Evolutionary conservation across 2,888 invertebrate genomes (phyloP).

Genomic region (Lasioglossum villosulum): DNA sequence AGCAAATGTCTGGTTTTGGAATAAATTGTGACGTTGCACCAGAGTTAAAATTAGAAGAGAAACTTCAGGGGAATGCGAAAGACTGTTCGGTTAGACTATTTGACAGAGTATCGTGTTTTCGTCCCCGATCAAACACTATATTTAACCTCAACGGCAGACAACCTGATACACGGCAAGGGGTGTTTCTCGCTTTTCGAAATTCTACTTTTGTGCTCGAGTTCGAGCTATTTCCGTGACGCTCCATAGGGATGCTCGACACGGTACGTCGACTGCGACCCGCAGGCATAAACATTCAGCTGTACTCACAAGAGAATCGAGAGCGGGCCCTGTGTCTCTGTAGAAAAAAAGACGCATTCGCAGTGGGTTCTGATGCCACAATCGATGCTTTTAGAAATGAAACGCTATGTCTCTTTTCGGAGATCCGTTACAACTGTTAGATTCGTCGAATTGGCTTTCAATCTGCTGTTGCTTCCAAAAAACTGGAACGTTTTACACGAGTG

Average conservation of each 20-base stretch:
- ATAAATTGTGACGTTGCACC: no score
- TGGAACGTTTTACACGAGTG: background rate
- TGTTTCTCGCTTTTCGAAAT: slow-evolving; percentile 26
- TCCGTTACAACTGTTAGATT: background rate
- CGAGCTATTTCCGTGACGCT: slow-evolving; percentile 16
- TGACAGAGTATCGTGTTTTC: background rate
- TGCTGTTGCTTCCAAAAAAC: background rate
- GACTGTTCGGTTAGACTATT: background rate
- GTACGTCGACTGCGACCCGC: slow-evolving; percentile 53
- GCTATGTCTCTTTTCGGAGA: background rate
- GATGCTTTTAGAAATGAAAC: background rate
- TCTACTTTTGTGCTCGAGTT: slow-evolving; percentile 30
- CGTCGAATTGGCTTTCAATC: no score
- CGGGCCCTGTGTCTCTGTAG: slow-evolving; percentile 26
- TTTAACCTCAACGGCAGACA: slow-evolving; percentile 5
- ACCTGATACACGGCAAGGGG: slow-evolving; percentile 9
- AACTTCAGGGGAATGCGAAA: background rate
- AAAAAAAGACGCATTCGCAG: slow-evolving; percentile 8
- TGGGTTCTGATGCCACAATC: slow-evolving; percentile 6
- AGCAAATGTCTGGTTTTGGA: no score
- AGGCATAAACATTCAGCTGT: slow-evolving; percentile 63
- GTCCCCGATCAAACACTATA: background rate
- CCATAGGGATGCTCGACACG: slow-evolving; percentile 52
- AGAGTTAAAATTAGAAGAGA: background rate
- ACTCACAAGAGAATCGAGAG: slow-evolving; percentile 55